These are phyloP conservation scores for Dromas ardeola DNA, from an alignment of 2,113 vertebrate species.

Conservation along the genomic window DNA sequence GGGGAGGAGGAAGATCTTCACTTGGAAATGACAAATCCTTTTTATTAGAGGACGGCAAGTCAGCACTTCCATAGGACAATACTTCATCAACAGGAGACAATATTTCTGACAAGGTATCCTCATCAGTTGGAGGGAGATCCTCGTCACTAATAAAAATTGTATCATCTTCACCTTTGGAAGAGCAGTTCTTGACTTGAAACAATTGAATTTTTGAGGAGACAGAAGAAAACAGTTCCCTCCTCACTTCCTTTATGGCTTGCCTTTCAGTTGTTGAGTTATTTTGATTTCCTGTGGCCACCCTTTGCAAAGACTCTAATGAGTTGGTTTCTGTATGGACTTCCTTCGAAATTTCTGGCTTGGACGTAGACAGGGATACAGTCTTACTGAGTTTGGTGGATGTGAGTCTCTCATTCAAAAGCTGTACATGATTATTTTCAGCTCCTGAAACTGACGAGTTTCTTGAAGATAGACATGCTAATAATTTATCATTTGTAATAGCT, in stretches of 20 bases:
- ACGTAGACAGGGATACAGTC: background rate
- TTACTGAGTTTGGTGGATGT: background rate
- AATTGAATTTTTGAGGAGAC: background rate
- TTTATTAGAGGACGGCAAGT: constrained; percentile 54
- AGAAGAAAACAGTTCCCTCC: background rate
- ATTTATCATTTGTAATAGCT: background rate
- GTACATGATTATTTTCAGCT: background rate
- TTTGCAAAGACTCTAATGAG: background rate
- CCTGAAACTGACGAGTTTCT: background rate
- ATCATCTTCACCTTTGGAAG: background rate
- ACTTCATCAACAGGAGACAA: constrained; percentile 73
- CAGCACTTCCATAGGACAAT: constrained; percentile 74
- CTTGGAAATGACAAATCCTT: constrained; percentile 24
- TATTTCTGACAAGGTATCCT: constrained; percentile 62
- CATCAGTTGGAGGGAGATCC: background rate
- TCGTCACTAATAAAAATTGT: background rate
- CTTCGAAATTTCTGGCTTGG: background rate
- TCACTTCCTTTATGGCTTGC: background rate
- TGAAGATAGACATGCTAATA: background rate
- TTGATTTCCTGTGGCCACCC: background rate
- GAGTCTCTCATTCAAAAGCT: background rate
- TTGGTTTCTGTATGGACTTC: background rate
- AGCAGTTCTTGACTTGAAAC: background rate
- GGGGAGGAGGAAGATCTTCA: constrained; percentile 23
- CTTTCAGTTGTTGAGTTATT: background rate